Evolutionary conservation across 2,797 vertebrate genomes (phyloP).

Genomic region (Petrocephalus sullivani): DNA sequence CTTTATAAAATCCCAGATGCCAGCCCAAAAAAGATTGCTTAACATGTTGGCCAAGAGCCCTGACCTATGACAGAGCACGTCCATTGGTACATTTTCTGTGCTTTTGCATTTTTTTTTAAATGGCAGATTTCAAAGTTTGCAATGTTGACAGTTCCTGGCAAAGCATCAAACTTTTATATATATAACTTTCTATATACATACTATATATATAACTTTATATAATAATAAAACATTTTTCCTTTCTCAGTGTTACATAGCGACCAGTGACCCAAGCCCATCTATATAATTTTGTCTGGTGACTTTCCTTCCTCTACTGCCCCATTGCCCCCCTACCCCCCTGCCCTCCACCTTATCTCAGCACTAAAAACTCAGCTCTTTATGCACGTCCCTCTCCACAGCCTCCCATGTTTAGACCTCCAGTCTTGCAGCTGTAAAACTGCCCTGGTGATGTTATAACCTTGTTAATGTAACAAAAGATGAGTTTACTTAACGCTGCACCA

Average conservation of each 20-base stretch:
- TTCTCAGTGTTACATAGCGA: slow-evolving; percentile 2
- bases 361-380: neutral
- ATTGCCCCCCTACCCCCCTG: neutral
- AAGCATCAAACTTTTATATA: neutral
- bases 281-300: neutral
- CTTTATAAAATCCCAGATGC: slow-evolving; percentile 17
- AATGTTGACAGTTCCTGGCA: slow-evolving; percentile 6
- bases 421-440: slow-evolving; percentile 70
- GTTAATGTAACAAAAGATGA: slow-evolving; percentile 80
- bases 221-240: no score
- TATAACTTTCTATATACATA: neutral
- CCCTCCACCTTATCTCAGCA: neutral
- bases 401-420: slow-evolving; percentile 54
- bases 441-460: slow-evolving; percentile 73
- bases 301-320: neutral
- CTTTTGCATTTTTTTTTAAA: neutral
- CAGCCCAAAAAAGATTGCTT: neutral
- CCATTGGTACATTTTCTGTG: neutral
- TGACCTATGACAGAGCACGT: neutral
- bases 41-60: neutral
- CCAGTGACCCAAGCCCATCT: neutral
- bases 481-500: slow-evolving; percentile 78
- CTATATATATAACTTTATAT: neutral
- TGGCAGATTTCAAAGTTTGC: neutral
- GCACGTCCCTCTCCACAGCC: slow-evolving; percentile 45